A percentile compares a stretch with the other conserved stretches of the same genome.
Conservation (phyloP, 2,888 invertebrate species). For the Theretra japonica region DNA sequence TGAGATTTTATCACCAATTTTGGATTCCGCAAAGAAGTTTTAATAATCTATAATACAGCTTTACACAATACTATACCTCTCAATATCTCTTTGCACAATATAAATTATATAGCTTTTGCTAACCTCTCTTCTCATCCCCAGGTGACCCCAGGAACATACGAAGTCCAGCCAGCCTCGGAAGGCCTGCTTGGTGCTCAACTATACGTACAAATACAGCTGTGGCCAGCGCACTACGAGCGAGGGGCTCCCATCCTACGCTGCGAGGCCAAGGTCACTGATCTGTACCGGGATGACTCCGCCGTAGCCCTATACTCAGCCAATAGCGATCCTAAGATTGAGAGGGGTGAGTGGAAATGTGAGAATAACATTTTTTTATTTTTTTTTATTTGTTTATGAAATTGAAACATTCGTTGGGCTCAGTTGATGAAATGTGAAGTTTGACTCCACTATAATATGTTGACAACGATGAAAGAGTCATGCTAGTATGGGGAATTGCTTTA, state of each 20-base stretch:
- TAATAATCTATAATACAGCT: no score
- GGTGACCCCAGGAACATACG: conserved; percentile 77
- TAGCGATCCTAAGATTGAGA: conserved; percentile 88
- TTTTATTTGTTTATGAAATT: neutral
- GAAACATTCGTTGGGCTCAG: no score
- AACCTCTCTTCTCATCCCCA: conserved; percentile 44
- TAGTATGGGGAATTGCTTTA: no score
- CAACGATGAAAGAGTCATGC: no score
- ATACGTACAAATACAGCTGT: conserved; percentile 84
- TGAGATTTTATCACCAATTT: no score
- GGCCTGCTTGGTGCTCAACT: conserved; percentile 86
- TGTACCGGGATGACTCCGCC: conserved; percentile 86
- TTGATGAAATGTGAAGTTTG: no score
- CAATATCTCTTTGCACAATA: neutral
- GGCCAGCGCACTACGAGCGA: conserved; percentile 86
- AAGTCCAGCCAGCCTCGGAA: conserved; percentile 73
- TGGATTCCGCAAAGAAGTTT: no score
- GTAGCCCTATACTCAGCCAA: conserved; percentile 86
- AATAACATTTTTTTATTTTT: neutral
- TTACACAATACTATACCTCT: no score
- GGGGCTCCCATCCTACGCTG: conserved; percentile 88
- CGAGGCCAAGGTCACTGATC: conserved; percentile 86
- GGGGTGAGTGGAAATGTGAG: conserved; percentile 79
- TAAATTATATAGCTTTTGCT: neutral
- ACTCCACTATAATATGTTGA: no score